phyloP scores from a whole-genome alignment of 2,113 vertebrate species.

The Dasypus novemcinctus region DNA sequence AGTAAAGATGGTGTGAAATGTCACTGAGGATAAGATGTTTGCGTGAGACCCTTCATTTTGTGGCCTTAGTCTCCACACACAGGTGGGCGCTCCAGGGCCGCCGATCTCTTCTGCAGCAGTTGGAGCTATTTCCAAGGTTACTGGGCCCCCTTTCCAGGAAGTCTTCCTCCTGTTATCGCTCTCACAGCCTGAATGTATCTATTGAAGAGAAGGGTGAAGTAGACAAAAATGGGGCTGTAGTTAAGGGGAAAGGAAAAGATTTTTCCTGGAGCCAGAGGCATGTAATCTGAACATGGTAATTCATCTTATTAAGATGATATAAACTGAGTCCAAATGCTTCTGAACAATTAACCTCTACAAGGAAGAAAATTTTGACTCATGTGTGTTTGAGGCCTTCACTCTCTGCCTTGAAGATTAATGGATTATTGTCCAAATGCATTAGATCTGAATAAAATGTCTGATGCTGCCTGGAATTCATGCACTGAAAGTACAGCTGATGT shows the following conservation, averaged over 20 bases:
- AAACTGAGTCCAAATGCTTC: not conserved
- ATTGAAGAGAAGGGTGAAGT: not conserved
- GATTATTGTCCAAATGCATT: not conserved
- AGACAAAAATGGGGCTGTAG: not conserved
- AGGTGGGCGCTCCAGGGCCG: not conserved
- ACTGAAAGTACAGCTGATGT: not conserved
- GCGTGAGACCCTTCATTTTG: not conserved
- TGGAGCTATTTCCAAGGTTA: conserved; percentile 41
- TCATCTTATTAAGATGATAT: conserved; percentile 19
- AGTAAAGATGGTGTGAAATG: not conserved
- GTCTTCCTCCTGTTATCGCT: conserved; percentile 48
- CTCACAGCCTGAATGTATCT: conserved; percentile 19
- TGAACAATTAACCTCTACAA: conserved; percentile 7
- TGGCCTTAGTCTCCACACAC: conserved; percentile 28
- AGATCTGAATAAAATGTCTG: conserved; percentile 45
- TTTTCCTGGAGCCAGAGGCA: not conserved
- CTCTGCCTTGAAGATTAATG: conserved; percentile 35
- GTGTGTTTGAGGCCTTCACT: not conserved
- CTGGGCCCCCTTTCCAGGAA: conserved; percentile 46
- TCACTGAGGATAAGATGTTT: conserved; percentile 15
- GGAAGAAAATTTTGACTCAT: not conserved
- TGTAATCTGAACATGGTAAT: conserved; percentile 26
- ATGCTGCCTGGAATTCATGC: conserved; percentile 2
- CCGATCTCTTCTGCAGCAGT: not conserved
- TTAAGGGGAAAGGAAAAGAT: not conserved